A percentile compares a stretch with the other conserved stretches of the same genome.
phyloP scores from a whole-genome alignment of 2,888 invertebrate species.

The Leptopterna dolabrata region DNA sequence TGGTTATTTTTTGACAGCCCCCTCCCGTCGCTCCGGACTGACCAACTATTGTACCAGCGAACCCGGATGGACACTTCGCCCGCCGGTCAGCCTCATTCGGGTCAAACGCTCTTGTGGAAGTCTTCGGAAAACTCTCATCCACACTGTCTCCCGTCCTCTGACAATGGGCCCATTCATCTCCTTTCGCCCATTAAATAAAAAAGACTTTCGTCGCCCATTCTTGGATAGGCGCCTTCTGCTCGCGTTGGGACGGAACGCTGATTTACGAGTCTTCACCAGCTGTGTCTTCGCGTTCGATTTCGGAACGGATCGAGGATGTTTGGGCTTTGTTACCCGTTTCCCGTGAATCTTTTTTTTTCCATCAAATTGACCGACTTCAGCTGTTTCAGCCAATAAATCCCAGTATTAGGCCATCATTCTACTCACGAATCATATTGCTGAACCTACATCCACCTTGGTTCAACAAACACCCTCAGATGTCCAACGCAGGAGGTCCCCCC shows the following conservation, averaged over 20 bases:
- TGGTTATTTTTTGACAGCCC: no score
- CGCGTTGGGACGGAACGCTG: neutral
- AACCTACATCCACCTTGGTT: no score
- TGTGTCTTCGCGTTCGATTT: neutral
- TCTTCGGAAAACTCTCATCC: neutral
- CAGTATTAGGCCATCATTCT: no score
- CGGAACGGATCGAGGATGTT: neutral
- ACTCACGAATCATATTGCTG: no score
- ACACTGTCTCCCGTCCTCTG: neutral
- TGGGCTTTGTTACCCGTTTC: neutral
- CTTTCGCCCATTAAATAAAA: neutral
- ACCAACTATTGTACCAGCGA: neutral
- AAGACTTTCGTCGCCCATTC: slow-evolving; percentile 3
- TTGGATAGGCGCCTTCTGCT: neutral
- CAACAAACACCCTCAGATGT: no score
- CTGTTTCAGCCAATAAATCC: neutral
- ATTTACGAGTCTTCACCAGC: neutral
- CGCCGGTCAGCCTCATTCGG: neutral
- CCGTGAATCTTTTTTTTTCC: neutral
- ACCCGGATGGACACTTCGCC: neutral
- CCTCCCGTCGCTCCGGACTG: neutral
- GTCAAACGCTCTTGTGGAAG: neutral
- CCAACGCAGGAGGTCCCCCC: no score
- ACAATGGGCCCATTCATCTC: neutral
- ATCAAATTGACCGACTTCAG: neutral